phyloP scores from a whole-genome alignment of 2,888 invertebrate genomes.

The Xylota segnis region DNA sequence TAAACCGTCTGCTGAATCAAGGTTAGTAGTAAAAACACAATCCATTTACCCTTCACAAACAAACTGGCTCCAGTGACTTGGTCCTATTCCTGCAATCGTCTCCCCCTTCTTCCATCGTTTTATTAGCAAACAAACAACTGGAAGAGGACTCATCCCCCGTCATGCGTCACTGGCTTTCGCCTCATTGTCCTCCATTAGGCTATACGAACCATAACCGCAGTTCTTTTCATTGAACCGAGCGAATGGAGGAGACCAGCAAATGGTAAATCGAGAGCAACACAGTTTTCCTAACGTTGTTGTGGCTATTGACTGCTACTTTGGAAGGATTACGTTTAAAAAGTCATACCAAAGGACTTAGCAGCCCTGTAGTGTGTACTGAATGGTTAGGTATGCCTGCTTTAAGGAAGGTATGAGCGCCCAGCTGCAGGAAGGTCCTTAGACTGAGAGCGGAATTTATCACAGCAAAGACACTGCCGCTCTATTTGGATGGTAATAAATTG shows the following conservation, averaged over 20 bases:
- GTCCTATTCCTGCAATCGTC: not conserved
- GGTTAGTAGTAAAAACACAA: conserved; percentile 80
- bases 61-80: not conserved
- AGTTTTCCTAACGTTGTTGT: not conserved
- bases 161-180: conserved; percentile 8
- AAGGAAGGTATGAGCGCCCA: not conserved
- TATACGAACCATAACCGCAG: conserved; percentile 24
- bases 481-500: conserved; percentile 58
- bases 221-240: conserved; percentile 2
- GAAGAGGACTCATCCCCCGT: not conserved
- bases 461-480: conserved; percentile 40
- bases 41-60: conserved; percentile 23
- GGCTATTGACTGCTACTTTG: conserved; percentile 32
- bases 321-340: conserved; percentile 32
- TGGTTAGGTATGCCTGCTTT: too few relatives aligned
- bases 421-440: conserved; percentile 24
- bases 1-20: conserved; percentile 90
- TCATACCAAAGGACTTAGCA: not conserved
- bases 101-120: not conserved
- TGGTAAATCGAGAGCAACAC: conserved; percentile 17
- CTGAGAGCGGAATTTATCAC: conserved; percentile 57
- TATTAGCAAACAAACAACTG: conserved; percentile 11
- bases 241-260: not conserved
- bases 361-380: not conserved
- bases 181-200: conserved; percentile 23